Percentiles rank a stretch among this genome's conserved stretches.
Conservation (phyloP, 2,888 invertebrate species). For the Danaus chrysippus region DNA sequence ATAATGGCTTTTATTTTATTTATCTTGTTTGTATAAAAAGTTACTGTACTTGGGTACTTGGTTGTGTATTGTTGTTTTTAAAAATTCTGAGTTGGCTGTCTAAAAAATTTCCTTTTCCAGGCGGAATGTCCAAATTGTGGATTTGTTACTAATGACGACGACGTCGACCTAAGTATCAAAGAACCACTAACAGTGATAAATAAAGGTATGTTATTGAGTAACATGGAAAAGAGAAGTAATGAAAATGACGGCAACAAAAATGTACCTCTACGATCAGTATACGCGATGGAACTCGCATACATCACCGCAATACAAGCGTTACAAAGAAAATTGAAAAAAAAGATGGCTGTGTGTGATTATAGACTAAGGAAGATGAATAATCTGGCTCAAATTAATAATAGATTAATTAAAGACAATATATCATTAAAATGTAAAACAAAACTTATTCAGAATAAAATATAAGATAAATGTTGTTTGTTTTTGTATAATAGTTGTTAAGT, state of each 20-base stretch:
- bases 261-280: not conserved
- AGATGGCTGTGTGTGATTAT: constrained; percentile 3
- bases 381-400: not conserved
- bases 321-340: constrained; percentile 1
- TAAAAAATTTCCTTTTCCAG: not conserved
- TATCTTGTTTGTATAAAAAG: no score
- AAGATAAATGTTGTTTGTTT: not conserved
- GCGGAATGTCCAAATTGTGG: constrained; percentile 1
- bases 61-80: no score
- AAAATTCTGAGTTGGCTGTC: no score
- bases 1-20: no score
- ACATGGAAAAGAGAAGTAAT: not conserved
- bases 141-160: not conserved
- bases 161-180: not conserved
- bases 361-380: not conserved
- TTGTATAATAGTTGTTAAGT: not conserved
- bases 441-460: not conserved
- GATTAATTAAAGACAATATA: not conserved
- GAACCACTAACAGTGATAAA: not conserved
- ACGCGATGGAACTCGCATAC: not conserved
- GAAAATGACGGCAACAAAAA: not conserved
- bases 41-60: no score
- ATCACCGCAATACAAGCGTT: constrained; percentile 1
- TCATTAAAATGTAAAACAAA: not conserved
- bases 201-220: not conserved